A percentile compares a stretch with the other conserved stretches of the same genome.
phyloP scores from a whole-genome alignment of 2,888 invertebrate genomes.

The Tetranychus piercei region DNA sequence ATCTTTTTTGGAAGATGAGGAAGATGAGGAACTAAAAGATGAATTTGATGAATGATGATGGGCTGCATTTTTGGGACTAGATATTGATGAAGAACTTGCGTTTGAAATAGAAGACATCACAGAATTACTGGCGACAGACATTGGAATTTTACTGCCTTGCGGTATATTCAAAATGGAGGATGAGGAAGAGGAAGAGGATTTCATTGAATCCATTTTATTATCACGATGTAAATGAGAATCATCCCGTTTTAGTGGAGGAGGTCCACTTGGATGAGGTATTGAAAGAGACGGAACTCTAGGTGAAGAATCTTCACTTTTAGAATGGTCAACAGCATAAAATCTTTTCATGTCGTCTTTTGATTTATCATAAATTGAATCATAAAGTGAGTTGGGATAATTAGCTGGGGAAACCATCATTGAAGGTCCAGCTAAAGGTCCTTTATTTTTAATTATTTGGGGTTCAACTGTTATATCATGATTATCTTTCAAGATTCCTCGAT shows the following conservation, averaged over 20 bases:
- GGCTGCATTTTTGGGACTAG: slow-evolving; percentile 10
- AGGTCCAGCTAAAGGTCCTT: neutral
- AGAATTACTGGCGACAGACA: neutral
- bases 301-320: neutral
- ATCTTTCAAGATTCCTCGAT: slow-evolving; percentile 24
- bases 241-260: slow-evolving; percentile 21
- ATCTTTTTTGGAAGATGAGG: slow-evolving; percentile 4
- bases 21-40: slow-evolving; percentile 8
- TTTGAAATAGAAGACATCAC: slow-evolving; percentile 4
- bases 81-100: slow-evolving; percentile 7
- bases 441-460: neutral
- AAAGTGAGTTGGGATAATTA: slow-evolving; percentile 17
- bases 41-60: slow-evolving; percentile 11
- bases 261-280: slow-evolving; percentile 16
- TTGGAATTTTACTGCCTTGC: neutral
- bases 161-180: neutral
- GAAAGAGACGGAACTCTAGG: neutral
- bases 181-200: neutral
- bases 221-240: slow-evolving; percentile 3
- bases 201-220: neutral
- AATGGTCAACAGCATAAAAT: slow-evolving; percentile 10
- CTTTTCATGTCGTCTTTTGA: slow-evolving; percentile 30
- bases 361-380: slow-evolving; percentile 23
- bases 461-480: slow-evolving; percentile 26
- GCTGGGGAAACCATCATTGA: neutral